Evolutionary conservation across 2,888 invertebrate genomes (phyloP).

Genomic region (Xestia xanthographa): DNA sequence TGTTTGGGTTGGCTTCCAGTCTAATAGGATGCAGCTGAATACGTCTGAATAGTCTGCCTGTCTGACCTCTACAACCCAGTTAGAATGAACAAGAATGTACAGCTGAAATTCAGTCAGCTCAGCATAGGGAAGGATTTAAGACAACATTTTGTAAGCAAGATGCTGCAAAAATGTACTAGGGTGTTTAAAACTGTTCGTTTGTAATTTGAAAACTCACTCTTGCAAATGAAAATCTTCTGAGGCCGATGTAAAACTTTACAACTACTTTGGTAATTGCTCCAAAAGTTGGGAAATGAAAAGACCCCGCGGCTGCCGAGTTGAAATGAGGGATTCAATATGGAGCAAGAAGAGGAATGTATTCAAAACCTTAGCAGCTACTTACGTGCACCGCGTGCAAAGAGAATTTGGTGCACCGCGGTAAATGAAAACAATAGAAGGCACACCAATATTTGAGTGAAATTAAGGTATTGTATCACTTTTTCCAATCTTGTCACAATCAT

Average conservation of each 20-base stretch:
- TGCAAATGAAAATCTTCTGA: constrained; percentile 80
- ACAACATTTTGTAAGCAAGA: constrained; percentile 32
- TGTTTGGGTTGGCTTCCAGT: no score
- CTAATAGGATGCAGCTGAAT: no score
- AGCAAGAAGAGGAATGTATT: constrained; percentile 70
- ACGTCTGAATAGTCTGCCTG: no score
- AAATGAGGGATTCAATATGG: constrained; percentile 77
- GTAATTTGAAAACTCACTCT: constrained; percentile 81
- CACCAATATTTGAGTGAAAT: background rate
- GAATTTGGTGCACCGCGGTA: background rate
- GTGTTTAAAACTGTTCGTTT: constrained; percentile 72
- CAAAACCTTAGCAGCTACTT: constrained; percentile 50
- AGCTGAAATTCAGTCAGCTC: constrained; percentile 13
- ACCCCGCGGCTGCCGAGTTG: constrained; percentile 75
- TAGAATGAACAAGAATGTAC: constrained; percentile 23
- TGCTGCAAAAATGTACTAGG: constrained; percentile 41
- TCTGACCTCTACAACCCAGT: no score
- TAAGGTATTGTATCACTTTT: background rate
- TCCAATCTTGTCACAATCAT: background rate
- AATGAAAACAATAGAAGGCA: background rate
- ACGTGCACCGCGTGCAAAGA: constrained; percentile 22
- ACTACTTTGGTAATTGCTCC: constrained; percentile 87
- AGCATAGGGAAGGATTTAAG: constrained; percentile 19
- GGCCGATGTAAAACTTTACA: constrained; percentile 81
- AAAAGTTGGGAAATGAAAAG: constrained; percentile 82